phyloP scores from a whole-genome alignment of 2,113 vertebrate species.

The Chionomys nivalis region DNA sequence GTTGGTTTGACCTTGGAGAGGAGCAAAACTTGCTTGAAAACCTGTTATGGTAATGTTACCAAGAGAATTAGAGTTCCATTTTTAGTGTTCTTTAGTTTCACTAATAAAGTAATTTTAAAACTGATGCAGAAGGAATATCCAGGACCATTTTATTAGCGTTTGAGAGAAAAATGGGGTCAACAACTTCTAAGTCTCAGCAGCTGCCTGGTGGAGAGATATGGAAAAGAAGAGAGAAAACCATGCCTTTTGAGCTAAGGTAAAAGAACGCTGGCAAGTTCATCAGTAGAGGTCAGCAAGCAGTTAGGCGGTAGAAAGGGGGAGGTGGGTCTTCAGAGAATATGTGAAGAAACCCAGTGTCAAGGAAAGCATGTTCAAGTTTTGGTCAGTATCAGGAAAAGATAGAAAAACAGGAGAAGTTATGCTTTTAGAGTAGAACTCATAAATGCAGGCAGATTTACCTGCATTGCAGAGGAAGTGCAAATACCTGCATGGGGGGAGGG shows the following conservation, averaged over 20 bases:
- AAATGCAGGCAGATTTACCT: background rate
- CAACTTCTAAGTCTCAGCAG: too few species aligned
- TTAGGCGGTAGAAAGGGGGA: background rate
- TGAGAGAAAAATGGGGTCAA: too few species aligned
- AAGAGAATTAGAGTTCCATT: too few species aligned
- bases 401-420: background rate
- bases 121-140: too few species aligned
- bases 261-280: background rate
- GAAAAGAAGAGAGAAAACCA: background rate
- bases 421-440: background rate
- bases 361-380: background rate
- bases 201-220: too few species aligned
- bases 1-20: too few species aligned
- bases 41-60: too few species aligned
- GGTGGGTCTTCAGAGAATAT: too few species aligned
- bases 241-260: background rate
- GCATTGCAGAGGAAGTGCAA: background rate
- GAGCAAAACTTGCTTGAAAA: too few species aligned
- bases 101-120: too few species aligned
- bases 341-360: background rate
- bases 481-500: background rate
- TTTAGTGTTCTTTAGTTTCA: too few species aligned
- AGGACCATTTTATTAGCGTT: too few species aligned
- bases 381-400: background rate
- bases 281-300: background rate